Percentiles rank a stretch among this genome's conserved stretches.
phyloP scores from a whole-genome alignment of 2,888 invertebrate species.

The Bellardia pandia region DNA sequence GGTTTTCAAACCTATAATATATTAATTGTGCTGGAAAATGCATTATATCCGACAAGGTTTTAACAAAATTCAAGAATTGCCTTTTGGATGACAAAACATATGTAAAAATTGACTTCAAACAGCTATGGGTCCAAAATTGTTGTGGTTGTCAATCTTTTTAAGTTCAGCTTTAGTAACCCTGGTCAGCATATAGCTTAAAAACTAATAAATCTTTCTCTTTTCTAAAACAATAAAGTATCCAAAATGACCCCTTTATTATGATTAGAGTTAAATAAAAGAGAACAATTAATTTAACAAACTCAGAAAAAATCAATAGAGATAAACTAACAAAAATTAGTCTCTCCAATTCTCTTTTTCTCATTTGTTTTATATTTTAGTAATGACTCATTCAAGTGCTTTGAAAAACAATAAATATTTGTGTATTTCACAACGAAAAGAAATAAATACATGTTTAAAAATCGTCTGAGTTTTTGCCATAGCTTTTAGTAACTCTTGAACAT shows the following conservation, averaged over 20 bases:
- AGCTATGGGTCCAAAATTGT: too few species aligned
- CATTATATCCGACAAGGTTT: too few species aligned
- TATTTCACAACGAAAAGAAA: slow-evolving; percentile 63
- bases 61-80: too few species aligned
- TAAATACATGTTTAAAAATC: slow-evolving; percentile 2
- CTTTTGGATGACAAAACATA: too few species aligned
- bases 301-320: too few species aligned
- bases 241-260: slow-evolving; percentile 1
- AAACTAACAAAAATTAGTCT: neutral
- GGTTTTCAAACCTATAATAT: too few species aligned
- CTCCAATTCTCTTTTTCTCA: neutral
- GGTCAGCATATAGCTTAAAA: neutral
- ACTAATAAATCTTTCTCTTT: neutral
- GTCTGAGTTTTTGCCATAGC: neutral
- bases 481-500: slow-evolving; percentile 55
- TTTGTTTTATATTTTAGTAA: neutral
- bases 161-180: neutral
- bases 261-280: slow-evolving; percentile 30
- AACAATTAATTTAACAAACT: neutral
- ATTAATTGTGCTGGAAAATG: too few species aligned
- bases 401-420: neutral
- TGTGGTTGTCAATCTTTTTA: too few species aligned
- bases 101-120: too few species aligned
- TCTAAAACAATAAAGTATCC: too few species aligned
- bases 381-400: slow-evolving; percentile 40